Percentiles rank a stretch among this genome's conserved stretches.
phyloP scores from a whole-genome alignment of 2,888 invertebrate genomes.

The Spialia ferax region DNA sequence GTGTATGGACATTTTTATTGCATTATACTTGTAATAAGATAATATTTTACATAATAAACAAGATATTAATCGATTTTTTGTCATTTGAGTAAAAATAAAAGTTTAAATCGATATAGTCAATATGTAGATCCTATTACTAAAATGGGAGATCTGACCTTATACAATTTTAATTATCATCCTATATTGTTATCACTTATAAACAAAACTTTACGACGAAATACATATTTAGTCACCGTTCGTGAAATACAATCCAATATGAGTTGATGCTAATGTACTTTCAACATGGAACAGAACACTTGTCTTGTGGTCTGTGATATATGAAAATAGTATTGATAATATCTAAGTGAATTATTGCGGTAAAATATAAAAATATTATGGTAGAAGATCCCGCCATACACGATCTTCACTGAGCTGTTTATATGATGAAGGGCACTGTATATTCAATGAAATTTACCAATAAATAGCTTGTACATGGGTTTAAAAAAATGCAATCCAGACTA shows the following conservation, averaged over 20 bases:
- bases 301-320: not conserved
- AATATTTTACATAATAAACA: not conserved
- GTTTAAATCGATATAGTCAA: constrained; percentile 45
- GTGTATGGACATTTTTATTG: not conserved
- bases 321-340: constrained; percentile 18
- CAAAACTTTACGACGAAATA: constrained; percentile 8
- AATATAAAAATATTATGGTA: not conserved
- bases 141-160: constrained; percentile 56
- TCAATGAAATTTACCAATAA: too few species aligned
- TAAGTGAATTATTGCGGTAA: constrained; percentile 20
- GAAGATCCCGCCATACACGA: too few species aligned
- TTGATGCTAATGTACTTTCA: constrained; percentile 8
- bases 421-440: too few species aligned
- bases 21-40: not conserved
- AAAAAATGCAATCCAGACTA: too few species aligned
- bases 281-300: not conserved
- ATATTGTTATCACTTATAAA: constrained; percentile 13
- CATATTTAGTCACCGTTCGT: constrained; percentile 14
- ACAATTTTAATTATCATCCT: constrained; percentile 26
- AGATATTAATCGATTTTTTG: constrained; percentile 7
- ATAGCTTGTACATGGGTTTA: too few species aligned
- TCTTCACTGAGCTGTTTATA: too few species aligned
- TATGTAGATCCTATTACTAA: constrained; percentile 53
- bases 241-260: not conserved
- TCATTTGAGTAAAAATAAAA: constrained; percentile 27